Percentiles rank a stretch among this genome's conserved stretches.
Evolutionary conservation across 2,888 invertebrate species (phyloP).

Genomic region (Ormyrus nitidulus): DNA sequence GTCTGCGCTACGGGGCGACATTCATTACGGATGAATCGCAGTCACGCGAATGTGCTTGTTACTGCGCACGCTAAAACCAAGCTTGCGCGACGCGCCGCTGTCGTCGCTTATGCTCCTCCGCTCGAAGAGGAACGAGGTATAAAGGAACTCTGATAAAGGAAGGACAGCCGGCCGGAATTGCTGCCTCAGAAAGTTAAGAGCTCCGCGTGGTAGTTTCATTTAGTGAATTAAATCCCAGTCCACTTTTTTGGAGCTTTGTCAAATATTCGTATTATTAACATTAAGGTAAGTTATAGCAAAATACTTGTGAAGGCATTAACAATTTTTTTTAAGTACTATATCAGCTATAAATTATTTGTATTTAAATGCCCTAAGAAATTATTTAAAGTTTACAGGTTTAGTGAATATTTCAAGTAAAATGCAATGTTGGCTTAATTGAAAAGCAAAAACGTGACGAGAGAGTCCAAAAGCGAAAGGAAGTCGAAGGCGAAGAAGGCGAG

Average conservation of each 20-base stretch:
- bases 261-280: too few species aligned
- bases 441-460: too few species aligned
- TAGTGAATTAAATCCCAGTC: too few species aligned
- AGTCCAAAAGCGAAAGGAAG: background rate
- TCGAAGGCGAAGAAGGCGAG: background rate
- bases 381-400: background rate
- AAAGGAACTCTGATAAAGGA: background rate
- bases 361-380: background rate
- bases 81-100: conserved; percentile 8
- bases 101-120: conserved; percentile 56
- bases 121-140: background rate
- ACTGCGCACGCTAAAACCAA: background rate
- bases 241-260: too few species aligned
- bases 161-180: background rate
- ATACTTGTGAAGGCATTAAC: too few species aligned
- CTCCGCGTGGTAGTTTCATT: too few species aligned
- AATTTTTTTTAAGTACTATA: too few species aligned
- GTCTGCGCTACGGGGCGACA: conserved; percentile 43
- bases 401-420: too few species aligned
- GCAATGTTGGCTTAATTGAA: too few species aligned
- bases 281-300: too few species aligned
- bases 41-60: conserved; percentile 62
- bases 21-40: conserved; percentile 62
- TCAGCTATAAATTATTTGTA: too few species aligned
- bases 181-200: too few species aligned